Percentiles rank a stretch among this genome's conserved stretches.
These are phyloP conservation scores for Clarias laeviceps DNA, from an alignment of 2,797 vertebrate species.

Conservation along the genomic window DNA sequence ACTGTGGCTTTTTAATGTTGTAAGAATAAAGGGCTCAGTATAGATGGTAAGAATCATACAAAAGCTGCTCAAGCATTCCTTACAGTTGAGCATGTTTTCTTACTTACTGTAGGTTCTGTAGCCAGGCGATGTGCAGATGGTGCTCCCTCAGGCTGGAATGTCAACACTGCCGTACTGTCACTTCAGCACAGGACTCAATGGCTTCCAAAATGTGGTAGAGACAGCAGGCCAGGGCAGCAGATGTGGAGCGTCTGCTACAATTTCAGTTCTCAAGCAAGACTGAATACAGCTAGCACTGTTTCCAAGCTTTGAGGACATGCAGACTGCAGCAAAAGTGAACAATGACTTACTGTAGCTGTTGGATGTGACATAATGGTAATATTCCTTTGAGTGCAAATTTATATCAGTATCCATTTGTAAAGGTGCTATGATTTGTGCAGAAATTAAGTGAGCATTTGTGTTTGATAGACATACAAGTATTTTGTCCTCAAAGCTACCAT, in stretches of 20 bases:
- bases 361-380: not conserved
- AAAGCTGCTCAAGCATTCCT: conserved; percentile 6
- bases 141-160: conserved; percentile 47
- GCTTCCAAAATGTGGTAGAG: conserved; percentile 67
- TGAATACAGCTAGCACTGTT: conserved; percentile 62
- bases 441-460: not conserved
- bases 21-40: not conserved
- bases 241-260: conserved; percentile 68
- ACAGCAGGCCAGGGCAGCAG: conserved; percentile 70
- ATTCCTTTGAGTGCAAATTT: not conserved
- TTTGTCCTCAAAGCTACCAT: not conserved
- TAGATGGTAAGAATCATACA: not conserved
- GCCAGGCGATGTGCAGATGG: conserved; percentile 47
- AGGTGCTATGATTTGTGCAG: not conserved
- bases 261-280: conserved; percentile 56
- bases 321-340: conserved; percentile 22
- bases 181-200: conserved; percentile 63
- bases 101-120: conserved; percentile 10
- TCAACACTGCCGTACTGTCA: conserved; percentile 62
- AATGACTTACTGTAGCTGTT: conserved; percentile 38
- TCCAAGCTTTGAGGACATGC: conserved; percentile 59
- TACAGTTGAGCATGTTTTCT: conserved; percentile 15
- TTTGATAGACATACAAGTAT: not conserved
- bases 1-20: not conserved
- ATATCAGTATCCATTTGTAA: not conserved